Percentiles rank a stretch among this genome's conserved stretches.
phyloP scores from a whole-genome alignment of 2,888 invertebrate genomes.

The Pyrrhosoma nymphula region DNA sequence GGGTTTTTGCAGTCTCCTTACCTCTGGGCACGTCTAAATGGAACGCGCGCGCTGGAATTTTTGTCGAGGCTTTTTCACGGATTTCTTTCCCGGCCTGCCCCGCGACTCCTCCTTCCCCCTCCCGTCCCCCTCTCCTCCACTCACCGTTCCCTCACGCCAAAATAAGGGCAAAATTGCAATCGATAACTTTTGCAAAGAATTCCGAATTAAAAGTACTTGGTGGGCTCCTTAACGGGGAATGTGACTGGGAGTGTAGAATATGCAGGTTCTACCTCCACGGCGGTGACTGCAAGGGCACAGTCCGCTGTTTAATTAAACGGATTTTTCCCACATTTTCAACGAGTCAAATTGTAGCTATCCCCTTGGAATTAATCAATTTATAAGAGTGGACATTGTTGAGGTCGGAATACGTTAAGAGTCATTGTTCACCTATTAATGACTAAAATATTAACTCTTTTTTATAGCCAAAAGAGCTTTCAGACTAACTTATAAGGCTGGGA shows the following conservation, averaged over 20 bases:
- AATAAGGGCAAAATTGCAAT: not conserved
- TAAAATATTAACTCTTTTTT: no score
- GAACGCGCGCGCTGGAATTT: not conserved
- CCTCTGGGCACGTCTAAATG: slow-evolving; percentile 39
- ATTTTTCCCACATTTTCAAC: no score
- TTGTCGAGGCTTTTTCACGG: not conserved
- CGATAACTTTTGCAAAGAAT: slow-evolving; percentile 10
- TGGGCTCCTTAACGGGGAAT: not conserved
- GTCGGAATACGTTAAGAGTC: no score
- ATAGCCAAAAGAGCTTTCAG: no score
- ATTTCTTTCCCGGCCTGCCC: not conserved
- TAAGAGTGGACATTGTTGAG: no score
- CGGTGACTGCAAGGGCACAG: not conserved
- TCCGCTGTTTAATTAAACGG: not conserved
- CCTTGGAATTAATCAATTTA: no score
- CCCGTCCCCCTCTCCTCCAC: not conserved
- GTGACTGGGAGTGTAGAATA: not conserved
- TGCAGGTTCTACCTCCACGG: not conserved
- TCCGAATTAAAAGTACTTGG: slow-evolving; percentile 14
- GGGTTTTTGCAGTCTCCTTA: not conserved
- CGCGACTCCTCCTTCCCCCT: not conserved
- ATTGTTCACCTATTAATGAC: no score
- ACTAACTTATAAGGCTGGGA: no score
- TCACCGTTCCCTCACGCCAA: not conserved
- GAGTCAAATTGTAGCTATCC: no score